Evolutionary conservation across 1,140 invertebrate genomes (phyloP), one percentile per base, ranked within the genome.

Genomic region (Bombus superbus): DNA sequence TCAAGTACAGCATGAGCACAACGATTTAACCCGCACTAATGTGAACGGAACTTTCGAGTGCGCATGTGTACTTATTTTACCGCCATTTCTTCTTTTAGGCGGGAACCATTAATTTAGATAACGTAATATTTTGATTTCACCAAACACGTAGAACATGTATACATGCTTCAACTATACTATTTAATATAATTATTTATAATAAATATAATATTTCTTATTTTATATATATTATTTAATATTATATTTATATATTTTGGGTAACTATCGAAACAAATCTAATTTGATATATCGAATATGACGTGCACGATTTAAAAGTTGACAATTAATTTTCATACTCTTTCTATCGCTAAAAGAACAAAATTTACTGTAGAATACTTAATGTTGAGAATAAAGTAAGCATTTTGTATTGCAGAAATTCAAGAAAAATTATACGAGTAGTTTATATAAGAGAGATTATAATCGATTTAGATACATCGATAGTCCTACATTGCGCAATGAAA

Each of bases 71-170:
- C 8, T 47, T 35, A 25, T 73, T 85, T 86, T 86, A 66, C 85
- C 85, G 85, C 85, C 85, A 86, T 86, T 86, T 83, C 59, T 40
- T 9, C 0, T 18, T 53, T 32, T 28, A 59, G 73, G 85, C 80
- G 81, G 85, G 83, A 85, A 35, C 0, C 1, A 28, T 76, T 83
- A 8, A 75, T 83, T 75, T 83, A 25, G 22, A 5, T 53, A 66
- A 83, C 9, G 5, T 40, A 22, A 28, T 35, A 44, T 11, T 64
- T 75, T 38, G 2, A 53, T 25, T 40, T 44, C 1, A 66, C n/a
- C 28, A 22, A 47, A 47, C 18, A 44, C 28, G 44, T 44, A 9
- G 35, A 35, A 4, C 3, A 22, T 4, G 53, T 18, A 38, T 47
- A 35, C 15, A 73, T 1, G 28, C 0, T 42, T 40, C 1, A 71